Evolutionary conservation across 2,888 invertebrate species (phyloP).

Genomic region (Enchytraeus crypticus): DNA sequence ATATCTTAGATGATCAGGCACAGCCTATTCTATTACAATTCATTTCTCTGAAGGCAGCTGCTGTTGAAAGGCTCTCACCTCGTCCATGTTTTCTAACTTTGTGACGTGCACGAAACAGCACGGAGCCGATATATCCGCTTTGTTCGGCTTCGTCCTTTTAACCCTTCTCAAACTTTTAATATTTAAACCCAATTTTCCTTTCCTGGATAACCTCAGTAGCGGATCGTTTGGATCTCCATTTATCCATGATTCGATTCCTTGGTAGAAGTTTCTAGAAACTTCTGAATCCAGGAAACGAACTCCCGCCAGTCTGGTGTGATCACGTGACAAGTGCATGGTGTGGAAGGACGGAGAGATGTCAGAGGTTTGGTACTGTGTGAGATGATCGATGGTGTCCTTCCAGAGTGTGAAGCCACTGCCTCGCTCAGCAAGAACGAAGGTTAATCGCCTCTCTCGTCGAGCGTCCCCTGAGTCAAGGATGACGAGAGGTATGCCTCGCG

Average conservation of each 20-base stretch:
- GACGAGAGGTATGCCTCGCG: slow-evolving; percentile 72
- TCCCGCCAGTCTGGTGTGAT: slow-evolving; percentile 68
- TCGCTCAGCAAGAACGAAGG: slow-evolving; percentile 65
- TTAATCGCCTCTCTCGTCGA: slow-evolving; percentile 51
- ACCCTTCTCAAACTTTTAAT: slow-evolving; percentile 48
- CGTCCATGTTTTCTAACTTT: slow-evolving; percentile 56
- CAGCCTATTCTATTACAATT: too few species aligned
- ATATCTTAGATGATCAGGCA: too few species aligned
- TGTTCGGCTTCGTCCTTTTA: slow-evolving; percentile 58
- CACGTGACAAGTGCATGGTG: slow-evolving; percentile 69
- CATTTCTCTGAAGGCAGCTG: too few species aligned
- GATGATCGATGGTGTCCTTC: slow-evolving; percentile 71
- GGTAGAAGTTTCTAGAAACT: slow-evolving; percentile 60
- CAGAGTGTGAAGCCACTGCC: slow-evolving; percentile 74
- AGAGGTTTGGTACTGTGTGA: slow-evolving; percentile 63
- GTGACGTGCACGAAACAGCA: slow-evolving; percentile 77
- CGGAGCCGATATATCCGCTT: slow-evolving; percentile 72
- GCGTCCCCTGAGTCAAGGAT: slow-evolving; percentile 69
- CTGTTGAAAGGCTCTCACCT: too few species aligned
- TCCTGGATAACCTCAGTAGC: slow-evolving; percentile 44
- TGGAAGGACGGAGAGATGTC: slow-evolving; percentile 63
- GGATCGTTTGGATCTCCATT: slow-evolving; percentile 71
- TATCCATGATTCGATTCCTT: slow-evolving; percentile 54
- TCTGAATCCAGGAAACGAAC: slow-evolving; percentile 69
- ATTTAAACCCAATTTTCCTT: slow-evolving; percentile 15